Base-by-base conservation (phyloP, 2,113 vertebrate genomes). In the Nanorana parkeri region DNA sequence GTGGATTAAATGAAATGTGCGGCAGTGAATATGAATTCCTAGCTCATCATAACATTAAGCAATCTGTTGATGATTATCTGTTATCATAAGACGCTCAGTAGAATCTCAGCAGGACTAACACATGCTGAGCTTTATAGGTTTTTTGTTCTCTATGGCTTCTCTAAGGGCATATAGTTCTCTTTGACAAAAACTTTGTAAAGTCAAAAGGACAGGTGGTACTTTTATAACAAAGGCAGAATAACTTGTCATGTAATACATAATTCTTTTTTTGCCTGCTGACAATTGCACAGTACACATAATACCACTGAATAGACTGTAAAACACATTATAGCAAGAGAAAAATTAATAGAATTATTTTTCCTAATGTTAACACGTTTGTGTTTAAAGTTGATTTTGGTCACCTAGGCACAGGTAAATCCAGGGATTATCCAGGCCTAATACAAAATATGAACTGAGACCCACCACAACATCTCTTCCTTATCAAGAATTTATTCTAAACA, bases 1-100 rank as follows among this genome's bases (percentile, higher is more conserved):
- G 69, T 74, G 61, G 69, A 67, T 21, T 66, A 74, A 66, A 67
- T 82, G 26, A 65, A 82, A 82, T 58, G 28, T 55, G 63, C 64
- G 19, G 47, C 32, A 36, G 23, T 82, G 24, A 58, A 58, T 82
- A 66, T 75, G 60, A 81, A 56, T 61, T 74, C 61, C 60, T 19
- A 58, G 58, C 63, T 75, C 60, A 82, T 73, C 80, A 82, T 82
- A 74, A 66, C 69, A 82, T 81, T 82, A 74, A 82, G 69, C 69
- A 74, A 74, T 74, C 80, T 82, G 80, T 56, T 56, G 71, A 66
- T 66, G 69, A 75, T 82, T 75, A 75, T 82, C 61, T 63, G 56
- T 75, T 75, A 81, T 73, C 68, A 82, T 55, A 75, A 82, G 80
- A 82, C 17, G 69, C 21, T 75, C 80, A 67, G 68, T 81, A 65